Evolutionary conservation across 2,113 vertebrate species (phyloP).

Genomic region (Cyprinus carpio): DNA sequence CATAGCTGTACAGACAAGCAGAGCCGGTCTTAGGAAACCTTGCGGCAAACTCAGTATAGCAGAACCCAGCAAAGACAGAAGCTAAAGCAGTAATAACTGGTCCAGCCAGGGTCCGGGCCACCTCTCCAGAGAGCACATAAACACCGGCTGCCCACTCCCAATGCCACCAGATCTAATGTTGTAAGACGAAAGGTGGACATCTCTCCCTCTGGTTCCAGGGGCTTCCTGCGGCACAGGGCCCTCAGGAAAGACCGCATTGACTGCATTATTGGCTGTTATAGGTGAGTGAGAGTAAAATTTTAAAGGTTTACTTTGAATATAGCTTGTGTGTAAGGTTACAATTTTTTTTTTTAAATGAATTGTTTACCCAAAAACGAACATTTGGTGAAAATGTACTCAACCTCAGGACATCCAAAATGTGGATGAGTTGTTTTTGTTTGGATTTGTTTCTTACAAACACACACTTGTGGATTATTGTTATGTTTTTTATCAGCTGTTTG

Average conservation of each 20-base stretch:
- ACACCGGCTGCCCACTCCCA: constrained; percentile 86
- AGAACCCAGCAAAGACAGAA: constrained; percentile 82
- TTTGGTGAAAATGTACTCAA: neutral
- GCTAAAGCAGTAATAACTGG: constrained; percentile 82
- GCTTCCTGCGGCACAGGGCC: constrained; percentile 77
- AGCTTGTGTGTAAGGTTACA: neutral
- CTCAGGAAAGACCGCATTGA: constrained; percentile 58
- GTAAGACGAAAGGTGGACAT: constrained; percentile 76
- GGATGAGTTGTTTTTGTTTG: too few relatives aligned
- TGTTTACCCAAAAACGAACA: too few relatives aligned
- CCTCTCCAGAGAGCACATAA: constrained; percentile 84
- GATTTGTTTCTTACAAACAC: too few relatives aligned
- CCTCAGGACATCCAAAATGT: too few relatives aligned
- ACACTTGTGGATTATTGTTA: too few relatives aligned
- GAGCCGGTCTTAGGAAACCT: constrained; percentile 83
- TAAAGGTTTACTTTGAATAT: neutral
- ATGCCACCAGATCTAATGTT: constrained; percentile 78
- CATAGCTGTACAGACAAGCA: constrained; percentile 86
- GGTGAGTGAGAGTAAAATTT: neutral
- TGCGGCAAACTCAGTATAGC: constrained; percentile 83
- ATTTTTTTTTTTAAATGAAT: neutral
- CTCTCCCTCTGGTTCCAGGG: constrained; percentile 62
- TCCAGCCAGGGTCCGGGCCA: constrained; percentile 76
- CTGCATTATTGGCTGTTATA: constrained; percentile 53
- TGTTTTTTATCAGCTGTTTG: too few relatives aligned